Conservation (phyloP, 2,113 vertebrate species). For the Aphyosemion australe region DNA sequence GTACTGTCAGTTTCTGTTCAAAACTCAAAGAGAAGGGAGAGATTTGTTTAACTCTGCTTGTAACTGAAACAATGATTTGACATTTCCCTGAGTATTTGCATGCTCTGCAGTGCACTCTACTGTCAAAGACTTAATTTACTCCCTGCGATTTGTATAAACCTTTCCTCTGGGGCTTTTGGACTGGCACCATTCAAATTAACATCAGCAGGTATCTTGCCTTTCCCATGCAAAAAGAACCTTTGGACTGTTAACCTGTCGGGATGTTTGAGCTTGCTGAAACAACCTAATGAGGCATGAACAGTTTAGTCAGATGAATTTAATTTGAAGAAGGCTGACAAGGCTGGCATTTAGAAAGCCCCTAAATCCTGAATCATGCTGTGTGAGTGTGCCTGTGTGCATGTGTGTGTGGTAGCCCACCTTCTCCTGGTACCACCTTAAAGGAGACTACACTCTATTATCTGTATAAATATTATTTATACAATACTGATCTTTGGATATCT, state of each 20-base stretch:
- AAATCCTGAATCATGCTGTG: conserved; percentile 33
- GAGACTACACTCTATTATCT: not conserved
- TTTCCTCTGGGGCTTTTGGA: conserved; percentile 12
- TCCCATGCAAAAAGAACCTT: conserved; percentile 32
- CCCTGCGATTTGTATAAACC: conserved; percentile 37
- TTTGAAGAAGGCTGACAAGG: conserved; percentile 51
- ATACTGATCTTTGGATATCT: not conserved
- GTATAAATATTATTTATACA: not conserved
- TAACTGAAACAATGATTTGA: conserved; percentile 26
- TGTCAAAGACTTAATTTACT: conserved; percentile 35
- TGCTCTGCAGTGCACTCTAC: not conserved
- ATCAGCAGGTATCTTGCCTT: conserved; percentile 36
- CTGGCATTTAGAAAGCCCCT: conserved; percentile 53
- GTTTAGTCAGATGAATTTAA: conserved; percentile 48
- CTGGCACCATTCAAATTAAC: not conserved
- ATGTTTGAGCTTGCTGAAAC: conserved; percentile 39
- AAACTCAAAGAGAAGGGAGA: not conserved
- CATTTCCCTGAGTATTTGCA: conserved; percentile 16
- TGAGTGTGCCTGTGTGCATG: conserved; percentile 1
- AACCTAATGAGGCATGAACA: conserved; percentile 50
- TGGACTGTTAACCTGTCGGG: conserved; percentile 34
- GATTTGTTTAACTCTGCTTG: conserved; percentile 29
- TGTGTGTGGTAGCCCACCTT: conserved; percentile 1
- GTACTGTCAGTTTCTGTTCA: conserved; percentile 4
- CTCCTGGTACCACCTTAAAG: conserved; percentile 23